Evolutionary conservation across 2,797 vertebrate species (phyloP), one percentile per base, ranked within the genome.

Genomic region (Hippopotamyrus pictus): DNA sequence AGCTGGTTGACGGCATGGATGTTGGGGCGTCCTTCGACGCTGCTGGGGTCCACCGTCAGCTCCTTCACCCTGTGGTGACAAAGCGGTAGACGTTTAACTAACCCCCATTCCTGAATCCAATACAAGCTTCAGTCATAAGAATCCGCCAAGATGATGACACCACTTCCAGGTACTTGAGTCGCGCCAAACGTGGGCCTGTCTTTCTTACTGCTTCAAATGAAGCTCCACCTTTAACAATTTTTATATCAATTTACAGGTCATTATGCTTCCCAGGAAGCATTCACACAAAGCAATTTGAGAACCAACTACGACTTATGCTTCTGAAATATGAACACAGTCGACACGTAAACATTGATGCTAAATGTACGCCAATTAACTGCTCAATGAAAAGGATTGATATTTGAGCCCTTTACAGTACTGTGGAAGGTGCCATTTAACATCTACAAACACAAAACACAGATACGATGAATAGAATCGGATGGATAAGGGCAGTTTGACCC

Each of bases 11-110:
- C 91, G 51, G 94, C 4, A 83, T 97, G 97, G 90, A 96, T 96
- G 89, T 96, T 95, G 91, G 97, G 95, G 86, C 95, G 96, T 69
- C 93, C 91, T 51, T 98, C 98, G 88, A 94, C 86, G 0, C 91
- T 92, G 5, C 93, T 97, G 22, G 97, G 96, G 93, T 98, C 97
- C 7, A 97, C 95, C 0, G 93, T 95, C 90, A 99, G 93, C 93
- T 99, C 98, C 94, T 98, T 99, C 91, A 97, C 97, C 93, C 98
- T 99, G 93, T 1, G 0, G 91, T 88, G 87, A 92, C 54, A 92
- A 5, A 50, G 22, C 33, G n/a, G 29, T 7, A 33, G n/a, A 59
- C 6, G 1, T 25, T 76, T 73, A 59, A 50, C 22, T n/a, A 79
- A 48, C n/a, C 14, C 2, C 87, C 8, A 5, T 19, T 83, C 65